phyloP scores from a whole-genome alignment of 2,113 vertebrate species.

The Leucopsar rothschildi region DNA sequence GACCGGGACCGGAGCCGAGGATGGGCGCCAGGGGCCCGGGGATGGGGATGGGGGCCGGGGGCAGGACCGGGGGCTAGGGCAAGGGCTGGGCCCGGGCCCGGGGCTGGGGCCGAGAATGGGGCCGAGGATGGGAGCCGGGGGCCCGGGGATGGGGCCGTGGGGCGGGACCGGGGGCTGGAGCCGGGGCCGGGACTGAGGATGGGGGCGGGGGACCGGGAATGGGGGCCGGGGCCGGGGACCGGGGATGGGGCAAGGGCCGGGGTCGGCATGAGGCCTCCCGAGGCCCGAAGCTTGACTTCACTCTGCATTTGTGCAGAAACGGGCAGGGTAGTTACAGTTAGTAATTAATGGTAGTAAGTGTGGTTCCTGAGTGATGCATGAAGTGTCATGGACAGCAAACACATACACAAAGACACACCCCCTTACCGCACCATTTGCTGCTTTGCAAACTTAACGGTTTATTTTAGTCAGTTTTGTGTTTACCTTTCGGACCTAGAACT shows the following conservation, averaged over 20 bases:
- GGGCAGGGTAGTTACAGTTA: fast-evolving
- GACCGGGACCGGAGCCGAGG: too few relatives aligned
- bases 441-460: not conserved
- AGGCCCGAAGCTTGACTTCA: fast-evolving
- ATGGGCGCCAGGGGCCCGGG: too few relatives aligned
- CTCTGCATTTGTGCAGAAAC: fast-evolving
- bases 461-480: not conserved
- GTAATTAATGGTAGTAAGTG: fast-evolving
- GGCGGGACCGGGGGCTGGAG: not conserved
- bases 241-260: not conserved
- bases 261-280: too few relatives aligned
- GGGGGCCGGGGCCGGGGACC: too few relatives aligned
- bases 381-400: fast-evolving
- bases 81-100: not conserved
- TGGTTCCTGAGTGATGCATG: fast-evolving
- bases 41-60: too few relatives aligned
- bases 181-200: not conserved
- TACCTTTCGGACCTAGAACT: not conserved
- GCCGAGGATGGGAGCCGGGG: too few relatives aligned
- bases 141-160: too few relatives aligned
- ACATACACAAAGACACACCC: fast-evolving
- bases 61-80: too few relatives aligned
- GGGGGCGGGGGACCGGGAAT: too few relatives aligned
- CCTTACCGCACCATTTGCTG: not conserved
- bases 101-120: too few relatives aligned